A percentile compares a stretch with the other conserved stretches of the same genome.
phyloP scores from a whole-genome alignment of 2,797 vertebrate genomes.

The Microcaecilia unicolor region DNA sequence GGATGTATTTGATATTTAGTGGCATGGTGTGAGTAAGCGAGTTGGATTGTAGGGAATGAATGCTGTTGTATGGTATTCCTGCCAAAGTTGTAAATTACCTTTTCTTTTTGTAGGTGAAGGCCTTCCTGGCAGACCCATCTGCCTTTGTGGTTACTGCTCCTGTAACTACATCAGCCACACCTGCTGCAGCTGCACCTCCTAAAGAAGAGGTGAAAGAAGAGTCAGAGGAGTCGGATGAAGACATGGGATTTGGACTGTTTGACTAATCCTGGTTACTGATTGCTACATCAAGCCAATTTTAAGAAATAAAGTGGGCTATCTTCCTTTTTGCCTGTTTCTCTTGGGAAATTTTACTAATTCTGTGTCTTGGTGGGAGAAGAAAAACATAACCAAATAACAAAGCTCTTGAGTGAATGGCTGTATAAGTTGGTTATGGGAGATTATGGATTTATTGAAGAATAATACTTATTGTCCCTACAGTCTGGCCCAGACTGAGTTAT shows the following conservation, averaged over 20 bases:
- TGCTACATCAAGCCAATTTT: not conserved
- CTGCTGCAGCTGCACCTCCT: conserved; percentile 50
- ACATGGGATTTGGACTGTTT: conserved; percentile 95
- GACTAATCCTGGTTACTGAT: conserved; percentile 48
- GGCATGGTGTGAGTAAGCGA: too few species aligned
- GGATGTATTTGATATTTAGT: too few species aligned
- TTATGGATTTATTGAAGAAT: too few species aligned
- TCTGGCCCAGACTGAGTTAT: too few species aligned
- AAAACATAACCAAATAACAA: too few species aligned
- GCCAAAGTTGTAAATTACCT: rapidly evolving
- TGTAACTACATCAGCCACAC: conserved; percentile 20
- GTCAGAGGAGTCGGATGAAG: conserved; percentile 81
- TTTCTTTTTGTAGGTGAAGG: conserved; percentile 69
- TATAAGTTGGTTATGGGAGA: too few species aligned
- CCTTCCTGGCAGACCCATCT: conserved; percentile 85
- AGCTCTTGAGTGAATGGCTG: too few species aligned
- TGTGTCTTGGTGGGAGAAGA: too few species aligned
- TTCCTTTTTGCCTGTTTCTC: conserved; percentile 4
- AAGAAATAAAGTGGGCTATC: conserved; percentile 35
- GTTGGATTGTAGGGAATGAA: too few species aligned
- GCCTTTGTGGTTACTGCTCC: conserved; percentile 71
- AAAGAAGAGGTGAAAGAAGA: conserved; percentile 75
- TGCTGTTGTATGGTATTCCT: too few species aligned
- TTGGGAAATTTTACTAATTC: too few species aligned
- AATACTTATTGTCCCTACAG: too few species aligned